Conservation (phyloP, 2,113 vertebrate species). For the Hippocampus comes region DNA sequence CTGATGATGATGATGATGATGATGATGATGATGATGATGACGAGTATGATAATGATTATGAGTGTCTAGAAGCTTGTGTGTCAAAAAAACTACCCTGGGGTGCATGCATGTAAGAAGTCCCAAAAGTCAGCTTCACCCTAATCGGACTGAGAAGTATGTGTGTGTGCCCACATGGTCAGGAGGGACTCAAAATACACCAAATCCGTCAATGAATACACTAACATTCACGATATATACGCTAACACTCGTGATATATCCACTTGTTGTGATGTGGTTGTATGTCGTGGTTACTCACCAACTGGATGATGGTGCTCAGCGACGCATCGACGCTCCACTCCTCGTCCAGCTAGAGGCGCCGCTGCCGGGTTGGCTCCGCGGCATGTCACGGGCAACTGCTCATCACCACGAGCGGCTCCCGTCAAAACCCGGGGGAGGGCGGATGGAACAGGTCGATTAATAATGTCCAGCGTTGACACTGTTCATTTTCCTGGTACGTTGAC, state of each 20-base stretch:
- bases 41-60: background rate
- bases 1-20: background rate
- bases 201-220: background rate
- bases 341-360: constrained; percentile 72
- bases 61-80: constrained; percentile 1
- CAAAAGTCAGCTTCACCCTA: background rate
- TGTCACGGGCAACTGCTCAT: constrained; percentile 40
- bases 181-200: background rate
- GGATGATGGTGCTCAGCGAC: constrained; percentile 26
- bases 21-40: background rate
- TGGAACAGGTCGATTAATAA: background rate
- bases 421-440: background rate
- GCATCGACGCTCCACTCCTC: constrained; percentile 53
- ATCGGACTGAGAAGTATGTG: background rate
- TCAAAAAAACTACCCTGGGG: background rate
- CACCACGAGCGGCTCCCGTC: constrained; percentile 16
- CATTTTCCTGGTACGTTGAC: constrained; percentile 46
- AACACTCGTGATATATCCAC: background rate
- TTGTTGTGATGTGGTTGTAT: background rate
- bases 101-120: constrained; percentile 10
- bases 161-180: constrained; percentile 3
- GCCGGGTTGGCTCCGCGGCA: constrained; percentile 71
- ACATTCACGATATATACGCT: background rate
- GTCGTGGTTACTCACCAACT: constrained; percentile 11
- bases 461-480: constrained; percentile 9